These are phyloP conservation scores for Ibycter americanus DNA, from an alignment of 2,797 vertebrate genomes.

Conservation along the genomic window DNA sequence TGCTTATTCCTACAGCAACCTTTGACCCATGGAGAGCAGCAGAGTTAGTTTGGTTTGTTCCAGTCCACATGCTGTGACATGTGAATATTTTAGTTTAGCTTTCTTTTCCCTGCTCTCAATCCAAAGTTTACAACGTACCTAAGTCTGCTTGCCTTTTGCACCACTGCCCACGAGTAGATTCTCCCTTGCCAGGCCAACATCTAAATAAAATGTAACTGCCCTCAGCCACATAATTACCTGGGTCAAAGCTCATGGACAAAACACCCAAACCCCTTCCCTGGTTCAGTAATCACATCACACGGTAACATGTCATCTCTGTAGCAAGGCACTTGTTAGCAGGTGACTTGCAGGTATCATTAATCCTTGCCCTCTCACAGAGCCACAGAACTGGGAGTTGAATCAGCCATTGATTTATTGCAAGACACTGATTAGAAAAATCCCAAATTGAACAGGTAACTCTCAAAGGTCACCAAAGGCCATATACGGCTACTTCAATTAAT, in stretches of 20 bases:
- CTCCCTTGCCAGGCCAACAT: not conserved
- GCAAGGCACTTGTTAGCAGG: not conserved
- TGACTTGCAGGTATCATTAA: not conserved
- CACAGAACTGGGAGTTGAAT: not conserved
- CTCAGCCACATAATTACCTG: not conserved
- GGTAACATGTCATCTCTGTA: not conserved
- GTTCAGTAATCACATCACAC: not conserved
- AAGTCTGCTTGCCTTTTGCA: not conserved
- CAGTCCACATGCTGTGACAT: not conserved
- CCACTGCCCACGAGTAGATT: not conserved
- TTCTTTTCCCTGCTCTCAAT: not conserved
- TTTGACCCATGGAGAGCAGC: not conserved
- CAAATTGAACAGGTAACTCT: not conserved
- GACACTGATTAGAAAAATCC: not conserved
- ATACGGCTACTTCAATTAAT: not conserved
- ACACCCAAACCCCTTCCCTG: not conserved
- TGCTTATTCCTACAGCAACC: not conserved
- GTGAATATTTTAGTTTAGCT: not conserved
- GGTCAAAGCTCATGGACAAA: not conserved
- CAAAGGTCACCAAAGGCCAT: not conserved
- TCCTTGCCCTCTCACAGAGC: not conserved
- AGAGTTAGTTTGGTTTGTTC: not conserved
- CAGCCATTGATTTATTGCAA: not conserved
- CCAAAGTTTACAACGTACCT: not conserved
- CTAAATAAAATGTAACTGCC: not conserved